A percentile compares a stretch with the other conserved stretches of the same genome.
Evolutionary conservation across 2,888 invertebrate genomes (phyloP).

Genomic region (Acrobasis consociella): DNA sequence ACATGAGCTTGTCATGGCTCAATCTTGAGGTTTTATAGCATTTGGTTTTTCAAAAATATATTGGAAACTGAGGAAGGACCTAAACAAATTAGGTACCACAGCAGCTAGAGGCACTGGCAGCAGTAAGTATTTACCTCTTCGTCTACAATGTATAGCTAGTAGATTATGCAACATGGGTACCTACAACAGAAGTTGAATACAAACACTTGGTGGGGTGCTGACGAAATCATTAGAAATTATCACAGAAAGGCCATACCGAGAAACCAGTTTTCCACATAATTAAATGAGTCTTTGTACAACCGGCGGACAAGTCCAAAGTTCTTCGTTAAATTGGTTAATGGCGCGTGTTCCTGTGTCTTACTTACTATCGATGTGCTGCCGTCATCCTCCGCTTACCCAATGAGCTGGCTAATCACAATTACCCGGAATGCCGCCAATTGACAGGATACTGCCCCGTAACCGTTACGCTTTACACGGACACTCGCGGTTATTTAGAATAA

Average conservation of each 20-base stretch:
- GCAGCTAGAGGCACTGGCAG: too few relatives aligned
- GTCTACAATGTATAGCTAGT: too few relatives aligned
- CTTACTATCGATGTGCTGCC: slow-evolving; percentile 63
- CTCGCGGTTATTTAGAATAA: neutral
- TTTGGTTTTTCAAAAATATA: too few relatives aligned
- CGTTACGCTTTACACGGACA: slow-evolving; percentile 5
- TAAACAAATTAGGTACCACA: too few relatives aligned
- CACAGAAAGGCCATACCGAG: slow-evolving; percentile 27
- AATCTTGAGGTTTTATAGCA: too few relatives aligned
- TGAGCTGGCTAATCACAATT: slow-evolving; percentile 64
- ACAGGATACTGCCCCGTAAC: slow-evolving; percentile 52
- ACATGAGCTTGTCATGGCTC: too few relatives aligned
- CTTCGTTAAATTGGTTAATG: slow-evolving; percentile 74
- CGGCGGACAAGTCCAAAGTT: slow-evolving; percentile 57
- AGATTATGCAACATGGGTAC: too few relatives aligned
- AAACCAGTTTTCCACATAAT: slow-evolving; percentile 38
- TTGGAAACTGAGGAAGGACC: too few relatives aligned
- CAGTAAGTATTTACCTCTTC: too few relatives aligned
- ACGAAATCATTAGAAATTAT: slow-evolving; percentile 24
- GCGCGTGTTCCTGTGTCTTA: slow-evolving; percentile 64
- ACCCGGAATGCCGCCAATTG: slow-evolving; percentile 58
- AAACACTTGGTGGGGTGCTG: slow-evolving; percentile 17
- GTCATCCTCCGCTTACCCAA: slow-evolving; percentile 62
- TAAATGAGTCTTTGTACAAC: slow-evolving; percentile 36
- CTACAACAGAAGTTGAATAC: neutral